Conservation (phyloP, 2,888 invertebrate genomes). For the Hylaea fasciaria region DNA sequence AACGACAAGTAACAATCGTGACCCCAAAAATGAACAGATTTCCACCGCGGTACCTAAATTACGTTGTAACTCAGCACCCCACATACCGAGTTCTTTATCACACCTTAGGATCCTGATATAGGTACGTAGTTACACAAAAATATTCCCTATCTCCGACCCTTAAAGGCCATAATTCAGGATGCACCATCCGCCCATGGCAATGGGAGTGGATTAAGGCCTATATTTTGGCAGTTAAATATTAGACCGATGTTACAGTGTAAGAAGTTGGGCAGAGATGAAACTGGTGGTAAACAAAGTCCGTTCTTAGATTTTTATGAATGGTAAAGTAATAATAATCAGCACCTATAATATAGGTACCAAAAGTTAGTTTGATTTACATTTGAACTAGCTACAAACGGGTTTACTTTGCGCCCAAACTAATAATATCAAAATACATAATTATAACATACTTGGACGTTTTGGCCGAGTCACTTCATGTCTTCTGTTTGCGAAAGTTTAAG, state of each 20-base stretch:
- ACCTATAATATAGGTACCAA: too few relatives aligned
- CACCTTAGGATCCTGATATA: slow-evolving; percentile 11
- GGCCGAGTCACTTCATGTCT: too few relatives aligned
- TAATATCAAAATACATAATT: too few relatives aligned
- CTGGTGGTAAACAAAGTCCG: neutral
- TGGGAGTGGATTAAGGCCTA: slow-evolving; percentile 37
- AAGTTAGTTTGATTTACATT: too few relatives aligned
- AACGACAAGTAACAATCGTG: slow-evolving; percentile 6
- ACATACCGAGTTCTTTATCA: slow-evolving; percentile 32
- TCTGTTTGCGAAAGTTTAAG: too few relatives aligned
- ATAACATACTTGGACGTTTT: too few relatives aligned
- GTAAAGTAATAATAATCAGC: too few relatives aligned
- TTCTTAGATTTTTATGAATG: too few relatives aligned
- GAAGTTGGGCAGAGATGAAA: neutral
- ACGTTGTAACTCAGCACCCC: slow-evolving; percentile 9
- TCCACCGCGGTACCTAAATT: slow-evolving; percentile 6
- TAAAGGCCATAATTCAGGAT: slow-evolving; percentile 35
- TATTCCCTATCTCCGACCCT: slow-evolving; percentile 30
- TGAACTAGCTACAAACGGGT: too few relatives aligned
- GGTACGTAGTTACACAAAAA: slow-evolving; percentile 32
- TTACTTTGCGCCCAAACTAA: too few relatives aligned
- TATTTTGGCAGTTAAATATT: slow-evolving; percentile 33
- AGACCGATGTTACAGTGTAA: slow-evolving; percentile 13
- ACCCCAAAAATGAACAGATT: slow-evolving; percentile 6
- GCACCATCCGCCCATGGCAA: slow-evolving; percentile 29